Base-by-base conservation (phyloP, 2,888 invertebrate genomes). In the Orgyia antiqua region DNA sequence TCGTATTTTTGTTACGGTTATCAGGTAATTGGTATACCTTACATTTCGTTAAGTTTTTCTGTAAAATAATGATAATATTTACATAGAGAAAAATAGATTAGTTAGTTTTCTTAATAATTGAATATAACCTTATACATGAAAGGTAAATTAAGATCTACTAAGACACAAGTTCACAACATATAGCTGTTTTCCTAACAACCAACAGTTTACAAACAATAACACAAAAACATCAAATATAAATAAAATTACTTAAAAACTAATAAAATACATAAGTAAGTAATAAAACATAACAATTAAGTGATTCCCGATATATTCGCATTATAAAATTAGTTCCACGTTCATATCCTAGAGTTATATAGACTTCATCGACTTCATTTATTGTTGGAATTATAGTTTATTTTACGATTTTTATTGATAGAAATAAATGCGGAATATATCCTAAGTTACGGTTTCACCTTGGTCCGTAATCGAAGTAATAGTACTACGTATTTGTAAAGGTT, bases 311-410 rank as follows among this genome's bases (percentile, higher is more conserved):
- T 48, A 53, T 49, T 52, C 47, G 29, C 51, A 15, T 15, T 15
- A 66, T 68, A 63, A 63, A 69, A 68, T 70, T 68, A 33, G 69
- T 70, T 67, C 51, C 65, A 65, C 64, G 36, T 43, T 50, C 39
- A 50, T 58, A 64, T 63, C 63, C 53, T 62, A 51, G 51, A 7
- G 57, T n/a, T 17, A 9, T 17, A 21, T 10, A 10, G 4, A 9
- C 10, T 6, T 23, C 11, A 47, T 54, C 58, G 48, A 54, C 58
- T 50, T 57, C 50, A 44, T 53, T 51, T 29, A 35, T 37, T 25
- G 34, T 39, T 37, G n/a, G 3, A 9, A 39, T 46, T 46, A 45
- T 36, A 44, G 39, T 38, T 39, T 51, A 43, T 45, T 45, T 43
- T 29, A 42, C 36, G 39, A 52, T 51, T 54, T 51, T 56, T 55